phyloP scores from a whole-genome alignment of 1,140 invertebrate genomes.

The Aphaenogaster rudis region DNA sequence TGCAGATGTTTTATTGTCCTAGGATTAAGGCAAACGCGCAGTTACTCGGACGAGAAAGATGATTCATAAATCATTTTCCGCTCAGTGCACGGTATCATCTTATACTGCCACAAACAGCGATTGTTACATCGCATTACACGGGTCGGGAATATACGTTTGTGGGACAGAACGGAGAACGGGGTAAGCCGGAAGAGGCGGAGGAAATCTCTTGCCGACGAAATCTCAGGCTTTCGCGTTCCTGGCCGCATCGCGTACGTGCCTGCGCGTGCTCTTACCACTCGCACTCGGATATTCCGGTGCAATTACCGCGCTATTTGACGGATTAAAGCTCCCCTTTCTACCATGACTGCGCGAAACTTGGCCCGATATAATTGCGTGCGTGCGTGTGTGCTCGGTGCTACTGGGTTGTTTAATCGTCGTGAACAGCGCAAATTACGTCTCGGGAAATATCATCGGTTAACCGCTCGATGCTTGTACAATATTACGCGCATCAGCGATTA shows the following conservation, averaged over 20 bases:
- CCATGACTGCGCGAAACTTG: background rate
- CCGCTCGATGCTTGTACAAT: background rate
- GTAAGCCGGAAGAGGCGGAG: background rate
- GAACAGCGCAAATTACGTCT: background rate
- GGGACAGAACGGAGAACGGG: too few relatives aligned
- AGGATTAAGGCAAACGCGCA: background rate
- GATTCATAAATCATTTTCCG: slow-evolving; percentile 18
- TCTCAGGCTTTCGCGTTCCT: slow-evolving; percentile 21
- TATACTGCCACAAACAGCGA: background rate
- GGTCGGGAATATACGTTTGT: background rate
- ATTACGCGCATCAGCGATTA: background rate
- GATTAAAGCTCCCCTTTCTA: slow-evolving; percentile 27
- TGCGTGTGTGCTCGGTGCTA: background rate
- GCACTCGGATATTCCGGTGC: slow-evolving; percentile 7
- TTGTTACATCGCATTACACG: background rate
- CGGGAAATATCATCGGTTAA: slow-evolving; percentile 1
- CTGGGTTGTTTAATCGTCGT: background rate
- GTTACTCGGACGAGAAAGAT: background rate
- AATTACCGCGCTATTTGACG: slow-evolving; percentile 43
- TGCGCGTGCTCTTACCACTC: slow-evolving; percentile 18
- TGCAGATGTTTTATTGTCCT: background rate
- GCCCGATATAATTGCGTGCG: slow-evolving; percentile 14
- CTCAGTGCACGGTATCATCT: background rate
- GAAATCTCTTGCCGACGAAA: slow-evolving; percentile 25
- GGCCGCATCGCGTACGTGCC: slow-evolving; percentile 6